Evolutionary conservation across 2,797 vertebrate genomes (phyloP).

Genomic region (Phrynocephalus forsythii): DNA sequence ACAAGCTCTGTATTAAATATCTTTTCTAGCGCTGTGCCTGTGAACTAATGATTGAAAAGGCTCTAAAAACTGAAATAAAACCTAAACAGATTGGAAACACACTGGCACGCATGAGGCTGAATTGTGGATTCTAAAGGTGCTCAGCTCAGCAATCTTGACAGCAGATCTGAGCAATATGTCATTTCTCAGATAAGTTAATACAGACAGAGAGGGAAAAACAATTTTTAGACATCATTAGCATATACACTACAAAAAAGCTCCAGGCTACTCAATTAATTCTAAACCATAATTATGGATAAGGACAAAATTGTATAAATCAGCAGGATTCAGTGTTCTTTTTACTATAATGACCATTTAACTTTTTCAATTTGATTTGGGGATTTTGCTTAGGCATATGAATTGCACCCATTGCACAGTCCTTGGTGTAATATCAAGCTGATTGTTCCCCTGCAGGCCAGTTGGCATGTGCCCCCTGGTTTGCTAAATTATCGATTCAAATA

Average conservation of each 20-base stretch:
- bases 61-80: conserved; percentile 70
- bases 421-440: too few species aligned
- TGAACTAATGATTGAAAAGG: conserved; percentile 33
- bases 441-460: too few species aligned
- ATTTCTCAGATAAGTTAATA: conserved; percentile 79
- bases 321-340: conserved; percentile 53
- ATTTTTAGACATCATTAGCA: conserved; percentile 78
- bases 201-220: conserved; percentile 73
- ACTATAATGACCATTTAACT: conserved; percentile 65
- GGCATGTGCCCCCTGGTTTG: too few species aligned
- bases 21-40: conserved; percentile 3
- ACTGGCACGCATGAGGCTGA: conserved; percentile 55
- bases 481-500: too few species aligned
- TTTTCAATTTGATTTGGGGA: conserved; percentile 61
- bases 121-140: conserved; percentile 75
- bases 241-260: conserved; percentile 73
- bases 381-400: conserved; percentile 41
- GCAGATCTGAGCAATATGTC: conserved; percentile 72
- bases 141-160: conserved; percentile 70
- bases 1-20: conserved; percentile 16
- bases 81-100: conserved; percentile 65
- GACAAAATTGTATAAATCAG: conserved; percentile 73
- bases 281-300: conserved; percentile 74
- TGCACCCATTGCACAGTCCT: conserved; percentile 40
- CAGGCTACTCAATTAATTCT: conserved; percentile 78